A percentile compares a stretch with the other conserved stretches of the same genome.
Evolutionary conservation across 2,797 vertebrate genomes (phyloP).

Genomic region (Graptemys geographica): DNA sequence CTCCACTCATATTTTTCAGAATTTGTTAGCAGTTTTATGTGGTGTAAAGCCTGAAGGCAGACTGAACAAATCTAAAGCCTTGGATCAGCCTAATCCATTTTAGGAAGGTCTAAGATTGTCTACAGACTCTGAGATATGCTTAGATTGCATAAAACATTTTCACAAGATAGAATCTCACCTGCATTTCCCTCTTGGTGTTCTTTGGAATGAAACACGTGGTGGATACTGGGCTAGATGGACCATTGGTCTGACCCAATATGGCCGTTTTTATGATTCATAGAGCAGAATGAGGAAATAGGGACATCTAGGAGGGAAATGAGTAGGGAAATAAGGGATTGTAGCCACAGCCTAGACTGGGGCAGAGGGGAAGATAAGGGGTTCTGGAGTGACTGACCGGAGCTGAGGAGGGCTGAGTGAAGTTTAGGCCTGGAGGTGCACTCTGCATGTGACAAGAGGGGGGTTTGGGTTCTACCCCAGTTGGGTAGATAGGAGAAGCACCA

Average conservation of each 20-base stretch:
- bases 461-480: constrained; percentile 1
- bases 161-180: background rate
- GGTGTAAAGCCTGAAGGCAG: background rate
- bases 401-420: background rate
- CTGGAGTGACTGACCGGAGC: background rate
- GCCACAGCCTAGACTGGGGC: too few species aligned
- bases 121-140: background rate
- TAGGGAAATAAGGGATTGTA: too few species aligned
- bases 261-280: background rate
- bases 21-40: background rate
- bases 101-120: background rate
- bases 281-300: background rate
- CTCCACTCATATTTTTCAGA: background rate
- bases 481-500: background rate
- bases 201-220: background rate
- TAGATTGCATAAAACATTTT: background rate
- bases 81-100: background rate
- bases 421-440: background rate
- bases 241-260: background rate
- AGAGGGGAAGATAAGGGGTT: background rate
- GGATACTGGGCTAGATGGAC: background rate
- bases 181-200: background rate
- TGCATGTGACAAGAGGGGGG: background rate
- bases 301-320: background rate
- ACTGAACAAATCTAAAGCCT: background rate